Conservation (phyloP, 2,888 invertebrate species). For the Pachydiplax longipennis region DNA sequence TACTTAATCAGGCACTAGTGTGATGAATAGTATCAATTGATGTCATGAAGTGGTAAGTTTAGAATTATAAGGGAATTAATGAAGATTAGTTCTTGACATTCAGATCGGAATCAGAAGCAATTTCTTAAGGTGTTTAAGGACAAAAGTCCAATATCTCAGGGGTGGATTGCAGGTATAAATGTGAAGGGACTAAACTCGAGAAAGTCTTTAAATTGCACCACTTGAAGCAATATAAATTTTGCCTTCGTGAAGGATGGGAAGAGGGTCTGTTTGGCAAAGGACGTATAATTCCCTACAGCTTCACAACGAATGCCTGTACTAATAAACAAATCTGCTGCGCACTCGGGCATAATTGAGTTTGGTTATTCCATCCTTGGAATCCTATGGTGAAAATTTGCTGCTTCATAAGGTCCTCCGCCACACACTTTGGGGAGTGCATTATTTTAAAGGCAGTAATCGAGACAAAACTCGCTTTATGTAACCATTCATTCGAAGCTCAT, state of each 20-base stretch:
- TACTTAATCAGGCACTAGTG: too few relatives aligned
- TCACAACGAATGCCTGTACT: not conserved
- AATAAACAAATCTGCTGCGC: not conserved
- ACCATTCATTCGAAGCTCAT: too few relatives aligned
- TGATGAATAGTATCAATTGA: too few relatives aligned
- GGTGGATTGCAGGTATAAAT: too few relatives aligned
- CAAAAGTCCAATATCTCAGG: too few relatives aligned
- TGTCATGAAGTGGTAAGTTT: too few relatives aligned
- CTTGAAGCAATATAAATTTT: not conserved
- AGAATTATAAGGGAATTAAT: too few relatives aligned
- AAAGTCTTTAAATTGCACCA: not conserved
- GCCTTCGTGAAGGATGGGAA: not conserved
- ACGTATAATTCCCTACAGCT: not conserved
- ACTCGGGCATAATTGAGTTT: not conserved
- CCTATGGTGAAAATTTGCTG: not conserved
- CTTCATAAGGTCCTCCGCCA: not conserved
- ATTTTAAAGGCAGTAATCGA: not conserved
- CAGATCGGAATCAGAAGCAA: too few relatives aligned
- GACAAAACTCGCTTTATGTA: too few relatives aligned
- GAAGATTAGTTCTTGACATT: too few relatives aligned
- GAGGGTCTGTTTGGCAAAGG: not conserved
- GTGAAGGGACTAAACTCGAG: too few relatives aligned
- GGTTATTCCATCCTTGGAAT: not conserved
- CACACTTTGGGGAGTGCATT: not conserved
- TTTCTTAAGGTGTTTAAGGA: too few relatives aligned